phyloP scores from a whole-genome alignment of 2,113 vertebrate genomes.

The Porphyrio hochstetteri region DNA sequence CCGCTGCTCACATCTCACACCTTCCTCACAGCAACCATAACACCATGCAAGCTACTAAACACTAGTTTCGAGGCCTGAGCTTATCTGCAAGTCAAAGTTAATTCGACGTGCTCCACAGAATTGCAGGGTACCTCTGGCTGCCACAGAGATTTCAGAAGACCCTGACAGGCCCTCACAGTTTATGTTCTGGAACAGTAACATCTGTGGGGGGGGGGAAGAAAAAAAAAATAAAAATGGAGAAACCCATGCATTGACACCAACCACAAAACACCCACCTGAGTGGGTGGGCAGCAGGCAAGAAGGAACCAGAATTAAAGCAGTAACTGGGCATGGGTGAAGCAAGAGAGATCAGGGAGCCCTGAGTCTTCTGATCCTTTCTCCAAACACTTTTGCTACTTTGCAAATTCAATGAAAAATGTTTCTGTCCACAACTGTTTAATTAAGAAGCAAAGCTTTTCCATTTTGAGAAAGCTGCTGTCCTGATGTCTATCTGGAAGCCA shows the following conservation, averaged over 20 bases:
- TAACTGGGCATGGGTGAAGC: not conserved
- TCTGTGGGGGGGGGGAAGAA: not conserved
- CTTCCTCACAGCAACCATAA: not conserved
- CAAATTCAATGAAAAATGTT: not conserved
- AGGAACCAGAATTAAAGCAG: not conserved
- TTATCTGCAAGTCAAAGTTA: not conserved
- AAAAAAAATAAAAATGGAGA: not conserved
- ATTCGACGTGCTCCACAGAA: not conserved
- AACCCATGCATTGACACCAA: not conserved
- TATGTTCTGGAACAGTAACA: not conserved
- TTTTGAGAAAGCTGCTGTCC: not conserved
- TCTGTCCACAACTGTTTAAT: rapidly evolving
- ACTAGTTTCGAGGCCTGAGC: not conserved
- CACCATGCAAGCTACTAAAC: not conserved
- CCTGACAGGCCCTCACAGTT: not conserved
- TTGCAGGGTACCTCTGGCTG: not conserved
- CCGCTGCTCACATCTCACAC: not conserved
- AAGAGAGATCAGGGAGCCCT: not conserved
- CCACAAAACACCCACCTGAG: not conserved
- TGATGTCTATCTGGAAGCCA: not conserved
- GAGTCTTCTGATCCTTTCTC: not conserved
- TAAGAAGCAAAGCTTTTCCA: not conserved
- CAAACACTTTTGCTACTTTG: not conserved
- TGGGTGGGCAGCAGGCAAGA: not conserved
- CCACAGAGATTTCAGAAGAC: not conserved